These are phyloP conservation scores for Drosophila ficusphila DNA, from an alignment of 1,140 invertebrate species.

Conservation along the genomic window DNA sequence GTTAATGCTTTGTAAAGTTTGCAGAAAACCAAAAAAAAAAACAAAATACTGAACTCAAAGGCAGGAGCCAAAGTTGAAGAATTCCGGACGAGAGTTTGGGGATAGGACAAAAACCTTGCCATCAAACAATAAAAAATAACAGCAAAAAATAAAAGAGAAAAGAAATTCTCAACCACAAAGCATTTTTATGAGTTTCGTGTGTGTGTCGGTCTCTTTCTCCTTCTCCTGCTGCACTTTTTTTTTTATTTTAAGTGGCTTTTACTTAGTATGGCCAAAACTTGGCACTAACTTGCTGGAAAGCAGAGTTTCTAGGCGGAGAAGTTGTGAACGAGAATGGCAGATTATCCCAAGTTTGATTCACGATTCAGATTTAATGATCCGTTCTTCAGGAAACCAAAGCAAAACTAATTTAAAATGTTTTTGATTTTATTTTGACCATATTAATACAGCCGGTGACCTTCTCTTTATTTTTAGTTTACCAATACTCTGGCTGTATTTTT, in stretches of 20 bases:
- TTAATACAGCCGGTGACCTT: too few species aligned
- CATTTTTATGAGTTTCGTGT: constrained; percentile 73
- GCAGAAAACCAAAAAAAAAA: constrained; percentile 24
- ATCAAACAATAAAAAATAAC: constrained; percentile 35
- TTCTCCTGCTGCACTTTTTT: constrained; percentile 25
- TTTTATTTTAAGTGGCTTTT: constrained; percentile 62
- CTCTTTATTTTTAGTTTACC: too few species aligned
- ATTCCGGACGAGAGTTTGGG: constrained; percentile 18
- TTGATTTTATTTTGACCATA: too few species aligned
- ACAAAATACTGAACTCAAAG: constrained; percentile 9
- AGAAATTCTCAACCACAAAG: constrained; percentile 62
- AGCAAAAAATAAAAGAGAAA: constrained; percentile 48
- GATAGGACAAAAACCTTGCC: constrained; percentile 40
- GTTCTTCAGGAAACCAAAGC: too few species aligned
- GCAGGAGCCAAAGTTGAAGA: constrained; percentile 39
- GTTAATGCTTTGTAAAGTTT: constrained; percentile 76
- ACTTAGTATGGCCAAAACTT: constrained; percentile 57
- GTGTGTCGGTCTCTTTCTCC: constrained; percentile 21
- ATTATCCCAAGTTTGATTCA: not conserved
- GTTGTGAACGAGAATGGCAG: not conserved
- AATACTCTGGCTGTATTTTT: not conserved
- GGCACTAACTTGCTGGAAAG: constrained; percentile 3
- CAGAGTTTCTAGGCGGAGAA: too few species aligned
- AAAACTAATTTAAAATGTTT: too few species aligned
- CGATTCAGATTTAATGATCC: not conserved